These are phyloP conservation scores for Ylistrum balloti DNA, from an alignment of 1,140 invertebrate genomes.

Conservation along the genomic window DNA sequence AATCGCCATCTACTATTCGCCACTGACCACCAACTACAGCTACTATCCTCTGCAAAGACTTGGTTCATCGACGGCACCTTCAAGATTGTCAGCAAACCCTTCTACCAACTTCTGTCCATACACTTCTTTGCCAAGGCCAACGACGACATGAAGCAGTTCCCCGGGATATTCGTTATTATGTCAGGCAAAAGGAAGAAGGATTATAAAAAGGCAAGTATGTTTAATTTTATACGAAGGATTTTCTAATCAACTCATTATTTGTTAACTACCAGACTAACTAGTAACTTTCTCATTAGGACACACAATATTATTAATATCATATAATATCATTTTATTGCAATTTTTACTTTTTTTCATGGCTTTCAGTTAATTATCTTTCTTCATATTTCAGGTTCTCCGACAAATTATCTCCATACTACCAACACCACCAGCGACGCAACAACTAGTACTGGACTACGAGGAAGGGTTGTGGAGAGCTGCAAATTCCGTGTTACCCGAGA, in stretches of 20 bases:
- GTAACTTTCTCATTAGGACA: no score
- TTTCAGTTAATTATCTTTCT: no score
- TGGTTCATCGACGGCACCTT: constrained; percentile 52
- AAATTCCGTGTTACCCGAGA: not conserved
- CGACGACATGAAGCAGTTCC: constrained; percentile 46
- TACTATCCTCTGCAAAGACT: constrained; percentile 27
- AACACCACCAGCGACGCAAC: not conserved
- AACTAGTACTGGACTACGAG: not conserved
- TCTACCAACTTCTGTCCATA: constrained; percentile 41
- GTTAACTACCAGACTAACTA: no score
- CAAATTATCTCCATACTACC: not conserved
- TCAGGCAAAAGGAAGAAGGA: constrained; percentile 45
- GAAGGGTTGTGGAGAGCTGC: not conserved
- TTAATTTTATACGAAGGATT: not conserved
- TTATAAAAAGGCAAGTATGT: not conserved
- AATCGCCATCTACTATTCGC: constrained; percentile 52
- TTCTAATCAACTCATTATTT: no score
- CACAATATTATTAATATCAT: no score
- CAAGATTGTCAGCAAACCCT: constrained; percentile 44
- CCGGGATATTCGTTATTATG: constrained; percentile 1
- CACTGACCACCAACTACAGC: constrained; percentile 43
- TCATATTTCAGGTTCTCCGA: constrained; percentile 36
- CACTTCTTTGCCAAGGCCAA: constrained; percentile 41
- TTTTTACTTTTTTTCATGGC: no score
- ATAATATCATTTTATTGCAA: no score